A percentile compares a stretch with the other conserved stretches of the same genome.
Conservation (phyloP, 1,140 invertebrate genomes). For the Ips nitidus region DNA sequence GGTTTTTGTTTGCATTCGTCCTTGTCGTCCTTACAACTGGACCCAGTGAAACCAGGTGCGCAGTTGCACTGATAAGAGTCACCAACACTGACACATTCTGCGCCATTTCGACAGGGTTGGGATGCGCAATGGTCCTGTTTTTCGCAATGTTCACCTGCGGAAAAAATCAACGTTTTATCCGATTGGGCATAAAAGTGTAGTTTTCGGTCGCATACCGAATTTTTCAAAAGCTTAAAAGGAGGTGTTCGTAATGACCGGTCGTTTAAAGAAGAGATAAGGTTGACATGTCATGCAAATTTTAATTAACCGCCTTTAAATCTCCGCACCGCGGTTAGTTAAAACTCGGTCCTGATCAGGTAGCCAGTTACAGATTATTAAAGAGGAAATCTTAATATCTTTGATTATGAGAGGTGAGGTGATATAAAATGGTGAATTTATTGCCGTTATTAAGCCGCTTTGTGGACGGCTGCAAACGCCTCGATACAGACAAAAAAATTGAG, state of each 20-base stretch:
- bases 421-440: not conserved
- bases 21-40: slow-evolving; percentile 84
- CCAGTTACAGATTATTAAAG: slow-evolving; percentile 7
- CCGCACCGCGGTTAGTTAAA: slow-evolving; percentile 1
- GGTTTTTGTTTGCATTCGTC: slow-evolving; percentile 81
- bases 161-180: slow-evolving; percentile 34
- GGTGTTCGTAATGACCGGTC: slow-evolving; percentile 18
- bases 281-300: slow-evolving; percentile 21
- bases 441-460: not conserved
- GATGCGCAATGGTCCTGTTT: slow-evolving; percentile 86
- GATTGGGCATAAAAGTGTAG: too few species aligned
- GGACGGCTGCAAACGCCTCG: not conserved
- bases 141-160: slow-evolving; percentile 82
- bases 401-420: not conserved
- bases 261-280: slow-evolving; percentile 19
- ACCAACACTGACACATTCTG: slow-evolving; percentile 73
- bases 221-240: slow-evolving; percentile 12
- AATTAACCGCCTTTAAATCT: slow-evolving; percentile 8
- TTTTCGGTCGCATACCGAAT: not conserved
- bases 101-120: slow-evolving; percentile 84
- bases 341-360: slow-evolving; percentile 7
- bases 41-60: slow-evolving; percentile 83
- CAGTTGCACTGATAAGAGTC: slow-evolving; percentile 80
- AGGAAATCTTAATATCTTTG: slow-evolving; percentile 2
- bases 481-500: too few species aligned